Percentiles rank a stretch among this genome's conserved stretches.
These are phyloP conservation scores for Pseudomyrmex flavicornis DNA, from an alignment of 1,140 invertebrate species.

Conservation along the genomic window DNA sequence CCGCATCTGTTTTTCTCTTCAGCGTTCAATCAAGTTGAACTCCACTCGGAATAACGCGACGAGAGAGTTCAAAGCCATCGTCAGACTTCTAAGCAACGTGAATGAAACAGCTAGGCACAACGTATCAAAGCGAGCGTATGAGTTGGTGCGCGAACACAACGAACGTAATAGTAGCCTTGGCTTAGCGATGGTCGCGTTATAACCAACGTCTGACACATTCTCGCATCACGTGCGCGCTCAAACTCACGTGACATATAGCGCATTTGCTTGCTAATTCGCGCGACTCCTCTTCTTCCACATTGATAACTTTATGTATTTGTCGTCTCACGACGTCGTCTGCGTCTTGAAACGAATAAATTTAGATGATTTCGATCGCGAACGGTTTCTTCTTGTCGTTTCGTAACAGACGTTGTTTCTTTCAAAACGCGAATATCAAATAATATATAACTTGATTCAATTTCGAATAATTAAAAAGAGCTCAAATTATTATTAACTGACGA, in stretches of 20 bases:
- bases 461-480: too few relatives aligned
- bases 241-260: conserved; percentile 61
- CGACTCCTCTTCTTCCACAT: conserved; percentile 33
- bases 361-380: background rate
- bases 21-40: conserved; percentile 8
- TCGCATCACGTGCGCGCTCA: conserved; percentile 69
- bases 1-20: background rate
- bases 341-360: background rate
- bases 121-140: conserved; percentile 78
- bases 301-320: conserved; percentile 28
- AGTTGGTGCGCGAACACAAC: conserved; percentile 79
- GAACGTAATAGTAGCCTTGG: conserved; percentile 84
- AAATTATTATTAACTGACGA: conserved; percentile 24
- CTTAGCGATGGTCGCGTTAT: conserved; percentile 75
- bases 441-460: too few relatives aligned
- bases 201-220: conserved; percentile 74
- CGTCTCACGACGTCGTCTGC: background rate
- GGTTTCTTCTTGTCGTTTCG: background rate
- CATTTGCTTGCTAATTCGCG: conserved; percentile 30
- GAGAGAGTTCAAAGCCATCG: conserved; percentile 71
- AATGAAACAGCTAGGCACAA: conserved; percentile 79
- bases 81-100: conserved; percentile 71
- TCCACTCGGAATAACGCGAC: conserved; percentile 42
- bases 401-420: background rate
- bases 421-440: background rate